Percentiles rank a stretch among this genome's conserved stretches.
Evolutionary conservation across 2,113 vertebrate species (phyloP).

Genomic region (Heteronetta atricapilla): DNA sequence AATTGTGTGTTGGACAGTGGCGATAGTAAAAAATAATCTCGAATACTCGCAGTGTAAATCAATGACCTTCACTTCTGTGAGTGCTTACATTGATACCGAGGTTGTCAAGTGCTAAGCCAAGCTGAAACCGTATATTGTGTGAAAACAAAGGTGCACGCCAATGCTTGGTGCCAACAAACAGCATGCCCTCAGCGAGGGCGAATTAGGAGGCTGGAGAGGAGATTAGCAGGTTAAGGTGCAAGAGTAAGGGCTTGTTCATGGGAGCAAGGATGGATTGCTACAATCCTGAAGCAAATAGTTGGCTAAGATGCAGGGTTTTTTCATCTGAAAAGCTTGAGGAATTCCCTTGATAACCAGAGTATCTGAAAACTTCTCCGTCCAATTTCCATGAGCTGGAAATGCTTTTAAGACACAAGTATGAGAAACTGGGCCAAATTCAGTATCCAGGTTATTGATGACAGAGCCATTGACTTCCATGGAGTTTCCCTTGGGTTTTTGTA

Average conservation of each 20-base stretch:
- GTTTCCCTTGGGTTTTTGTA: not conserved
- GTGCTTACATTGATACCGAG: slow-evolving; percentile 3
- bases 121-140: slow-evolving; percentile 39
- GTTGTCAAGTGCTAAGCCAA: slow-evolving; percentile 37
- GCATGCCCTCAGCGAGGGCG: not conserved
- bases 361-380: not conserved
- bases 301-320: not conserved
- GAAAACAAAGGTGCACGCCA: slow-evolving; percentile 38
- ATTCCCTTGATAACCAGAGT: not conserved
- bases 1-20: slow-evolving; percentile 53
- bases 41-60: not conserved
- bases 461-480: not conserved
- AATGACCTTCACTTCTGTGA: slow-evolving; percentile 41
- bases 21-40: not conserved
- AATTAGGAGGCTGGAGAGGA: not conserved
- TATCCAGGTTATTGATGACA: not conserved
- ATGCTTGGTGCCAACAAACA: not conserved
- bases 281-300: not conserved
- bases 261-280: not conserved
- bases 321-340: not conserved
- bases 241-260: not conserved
- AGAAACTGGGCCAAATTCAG: not conserved
- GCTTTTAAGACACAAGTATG: not conserved
- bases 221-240: slow-evolving; percentile 24
- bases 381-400: not conserved